These are phyloP conservation scores for Asteroscopus sphinx DNA, from an alignment of 2,888 invertebrate species.

Conservation along the genomic window DNA sequence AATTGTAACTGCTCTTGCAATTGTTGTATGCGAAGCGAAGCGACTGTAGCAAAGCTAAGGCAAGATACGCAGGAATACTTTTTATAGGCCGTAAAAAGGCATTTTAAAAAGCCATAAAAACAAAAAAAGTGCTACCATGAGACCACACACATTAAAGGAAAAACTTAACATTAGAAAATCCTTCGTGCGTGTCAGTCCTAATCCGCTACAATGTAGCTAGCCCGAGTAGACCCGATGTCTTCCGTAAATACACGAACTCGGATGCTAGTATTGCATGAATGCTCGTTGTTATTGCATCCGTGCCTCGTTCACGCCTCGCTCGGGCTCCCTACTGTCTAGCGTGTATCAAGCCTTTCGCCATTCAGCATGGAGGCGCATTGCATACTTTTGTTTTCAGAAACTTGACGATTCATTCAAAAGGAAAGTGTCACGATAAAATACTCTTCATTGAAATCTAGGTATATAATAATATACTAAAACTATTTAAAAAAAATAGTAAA, in stretches of 20 bases:
- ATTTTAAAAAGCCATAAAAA: no score
- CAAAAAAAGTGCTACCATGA: neutral
- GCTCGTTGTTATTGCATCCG: slow-evolving; percentile 23
- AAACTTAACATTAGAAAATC: neutral
- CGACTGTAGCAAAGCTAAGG: slow-evolving; percentile 11
- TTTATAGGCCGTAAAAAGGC: neutral
- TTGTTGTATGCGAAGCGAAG: slow-evolving; percentile 25
- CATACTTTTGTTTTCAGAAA: neutral
- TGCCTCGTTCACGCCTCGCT: neutral
- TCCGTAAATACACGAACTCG: slow-evolving; percentile 1
- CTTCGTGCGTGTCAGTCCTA: slow-evolving; percentile 13
- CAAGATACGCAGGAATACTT: neutral
- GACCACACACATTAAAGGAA: neutral
- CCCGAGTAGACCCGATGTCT: slow-evolving; percentile 16
- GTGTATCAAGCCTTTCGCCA: slow-evolving; percentile 1
- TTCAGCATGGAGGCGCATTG: neutral
- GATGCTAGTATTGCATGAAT: neutral
- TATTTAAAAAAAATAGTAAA: no score
- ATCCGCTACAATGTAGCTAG: slow-evolving; percentile 29
- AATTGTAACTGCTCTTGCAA: slow-evolving; percentile 36
- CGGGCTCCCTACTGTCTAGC: slow-evolving; percentile 39
- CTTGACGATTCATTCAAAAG: neutral
- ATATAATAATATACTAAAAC: no score
- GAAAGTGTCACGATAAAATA: no score
- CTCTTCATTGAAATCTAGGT: no score